These are phyloP conservation scores for Hylia prasina DNA, from an alignment of 2,113 vertebrate species.

Conservation along the genomic window DNA sequence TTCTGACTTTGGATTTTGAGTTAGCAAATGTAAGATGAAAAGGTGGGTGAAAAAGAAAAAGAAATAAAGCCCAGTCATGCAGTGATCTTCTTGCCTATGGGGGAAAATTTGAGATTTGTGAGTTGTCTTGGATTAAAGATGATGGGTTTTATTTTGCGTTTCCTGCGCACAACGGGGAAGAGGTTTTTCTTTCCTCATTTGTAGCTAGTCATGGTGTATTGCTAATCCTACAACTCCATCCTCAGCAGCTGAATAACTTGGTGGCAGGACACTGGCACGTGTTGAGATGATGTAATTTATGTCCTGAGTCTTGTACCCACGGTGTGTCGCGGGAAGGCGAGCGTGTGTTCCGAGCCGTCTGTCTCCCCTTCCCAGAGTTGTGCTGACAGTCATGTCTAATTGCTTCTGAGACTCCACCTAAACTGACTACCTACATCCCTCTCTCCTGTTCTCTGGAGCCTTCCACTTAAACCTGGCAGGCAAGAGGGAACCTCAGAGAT, in stretches of 20 bases:
- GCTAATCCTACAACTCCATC: constrained; percentile 28
- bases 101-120: neutral
- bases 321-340: neutral
- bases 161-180: neutral
- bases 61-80: constrained; percentile 33
- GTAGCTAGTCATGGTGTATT: constrained; percentile 9
- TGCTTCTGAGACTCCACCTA: neutral
- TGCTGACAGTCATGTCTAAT: neutral
- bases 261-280: neutral
- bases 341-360: neutral
- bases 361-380: neutral
- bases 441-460: constrained; percentile 11
- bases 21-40: constrained; percentile 41
- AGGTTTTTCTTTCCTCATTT: constrained; percentile 4
- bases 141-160: constrained; percentile 22
- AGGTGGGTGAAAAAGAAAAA: neutral
- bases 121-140: constrained; percentile 7
- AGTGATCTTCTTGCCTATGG: constrained; percentile 22
- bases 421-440: neutral
- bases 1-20: constrained; percentile 70
- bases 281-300: constrained; percentile 30
- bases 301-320: constrained; percentile 37
- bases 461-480: neutral
- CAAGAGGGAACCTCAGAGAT: constrained; percentile 20
- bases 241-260: constrained; percentile 7